These are phyloP conservation scores for Chlorocebus sabaeus DNA, from an alignment of 2,113 vertebrate genomes.

Conservation along the genomic window DNA sequence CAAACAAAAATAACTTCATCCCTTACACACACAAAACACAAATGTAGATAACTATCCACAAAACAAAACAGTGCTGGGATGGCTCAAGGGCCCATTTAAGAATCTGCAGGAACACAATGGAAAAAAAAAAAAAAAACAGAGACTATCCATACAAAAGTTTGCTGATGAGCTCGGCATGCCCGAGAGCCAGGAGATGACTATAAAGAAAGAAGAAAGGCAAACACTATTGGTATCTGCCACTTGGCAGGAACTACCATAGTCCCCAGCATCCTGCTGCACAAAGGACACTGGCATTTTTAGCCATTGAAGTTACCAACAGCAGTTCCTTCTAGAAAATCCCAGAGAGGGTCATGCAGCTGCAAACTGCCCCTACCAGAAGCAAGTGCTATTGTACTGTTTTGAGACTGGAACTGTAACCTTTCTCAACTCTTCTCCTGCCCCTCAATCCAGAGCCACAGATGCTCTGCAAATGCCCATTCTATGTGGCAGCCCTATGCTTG, in stretches of 20 bases:
- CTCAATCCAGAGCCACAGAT: not conserved
- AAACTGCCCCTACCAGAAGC: not conserved
- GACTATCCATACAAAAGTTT: not conserved
- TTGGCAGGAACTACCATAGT: not conserved
- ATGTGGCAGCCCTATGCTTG: not conserved
- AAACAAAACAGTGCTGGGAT: not conserved
- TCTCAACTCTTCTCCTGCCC: not conserved
- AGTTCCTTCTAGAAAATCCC: not conserved
- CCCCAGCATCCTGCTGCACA: not conserved
- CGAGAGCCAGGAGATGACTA: too few relatives aligned
- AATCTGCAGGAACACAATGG: not conserved
- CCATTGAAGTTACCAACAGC: not conserved
- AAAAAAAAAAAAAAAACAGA: not conserved
- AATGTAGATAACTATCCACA: not conserved
- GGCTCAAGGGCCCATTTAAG: not conserved
- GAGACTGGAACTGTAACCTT: not conserved
- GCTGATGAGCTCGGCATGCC: too few relatives aligned
- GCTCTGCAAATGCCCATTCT: not conserved
- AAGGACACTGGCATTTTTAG: not conserved
- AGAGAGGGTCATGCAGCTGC: not conserved
- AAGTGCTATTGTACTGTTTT: not conserved
- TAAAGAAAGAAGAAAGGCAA: not conserved
- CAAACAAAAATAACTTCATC: not conserved
- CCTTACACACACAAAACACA: not conserved
- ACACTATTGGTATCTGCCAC: too few relatives aligned